These are phyloP conservation scores for Brachionus rubens DNA, from an alignment of 1,140 invertebrate species.

Conservation along the genomic window DNA sequence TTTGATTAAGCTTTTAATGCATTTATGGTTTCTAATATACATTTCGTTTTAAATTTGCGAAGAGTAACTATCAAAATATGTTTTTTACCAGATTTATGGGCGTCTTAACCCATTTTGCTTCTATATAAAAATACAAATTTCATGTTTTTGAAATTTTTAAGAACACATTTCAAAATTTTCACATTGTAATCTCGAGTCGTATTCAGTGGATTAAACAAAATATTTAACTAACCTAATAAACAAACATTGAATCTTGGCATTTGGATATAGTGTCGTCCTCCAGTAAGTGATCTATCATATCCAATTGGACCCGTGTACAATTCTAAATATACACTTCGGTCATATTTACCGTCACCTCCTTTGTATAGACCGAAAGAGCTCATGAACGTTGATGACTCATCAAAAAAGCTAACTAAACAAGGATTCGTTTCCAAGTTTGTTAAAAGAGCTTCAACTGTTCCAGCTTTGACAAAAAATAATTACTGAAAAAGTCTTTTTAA, in stretches of 20 bases:
- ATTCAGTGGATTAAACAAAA: too few relatives aligned
- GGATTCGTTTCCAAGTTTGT: background rate
- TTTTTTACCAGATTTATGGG: too few relatives aligned
- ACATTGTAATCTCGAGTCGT: background rate
- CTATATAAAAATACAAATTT: too few relatives aligned
- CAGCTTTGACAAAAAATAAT: background rate
- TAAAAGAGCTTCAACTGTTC: background rate
- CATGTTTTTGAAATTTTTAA: too few relatives aligned
- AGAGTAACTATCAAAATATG: too few relatives aligned
- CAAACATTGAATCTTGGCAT: slow-evolving; percentile 7
- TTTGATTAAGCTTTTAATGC: too few relatives aligned
- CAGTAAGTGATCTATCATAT: background rate
- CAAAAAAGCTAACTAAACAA: slow-evolving; percentile 11
- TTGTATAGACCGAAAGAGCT: slow-evolving; percentile 8
- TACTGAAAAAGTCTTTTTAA: background rate
- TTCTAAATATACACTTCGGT: slow-evolving; percentile 16
- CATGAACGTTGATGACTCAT: slow-evolving; percentile 3
- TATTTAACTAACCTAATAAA: background rate
- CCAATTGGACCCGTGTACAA: background rate
- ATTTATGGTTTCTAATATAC: background rate
- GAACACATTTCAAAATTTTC: background rate
- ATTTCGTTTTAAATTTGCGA: background rate
- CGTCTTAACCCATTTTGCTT: too few relatives aligned
- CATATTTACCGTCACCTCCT: slow-evolving; percentile 1
- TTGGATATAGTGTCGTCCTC: background rate